phyloP scores from a whole-genome alignment of 2,113 vertebrate genomes.

The Myiozetetes cayanensis region DNA sequence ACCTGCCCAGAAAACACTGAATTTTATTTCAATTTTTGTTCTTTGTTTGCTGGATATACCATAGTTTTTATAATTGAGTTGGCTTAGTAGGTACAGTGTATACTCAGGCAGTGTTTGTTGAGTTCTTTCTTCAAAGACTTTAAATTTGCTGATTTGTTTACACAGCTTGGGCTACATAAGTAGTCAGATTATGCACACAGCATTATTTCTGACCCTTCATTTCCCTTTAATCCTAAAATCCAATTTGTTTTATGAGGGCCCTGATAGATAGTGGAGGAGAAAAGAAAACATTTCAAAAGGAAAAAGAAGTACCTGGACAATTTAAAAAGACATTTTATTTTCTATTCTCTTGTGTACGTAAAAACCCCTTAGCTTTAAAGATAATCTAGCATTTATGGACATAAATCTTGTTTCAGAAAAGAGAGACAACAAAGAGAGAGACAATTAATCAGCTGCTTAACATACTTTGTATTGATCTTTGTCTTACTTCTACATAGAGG shows the following conservation, averaged over 20 bases:
- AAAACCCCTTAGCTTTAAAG: not conserved
- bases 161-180: not conserved
- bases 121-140: not conserved
- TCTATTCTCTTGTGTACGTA: not conserved
- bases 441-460: not conserved
- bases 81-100: not conserved
- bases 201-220: not conserved
- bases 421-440: not conserved
- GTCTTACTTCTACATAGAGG: fast-evolving
- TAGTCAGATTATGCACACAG: not conserved
- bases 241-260: not conserved
- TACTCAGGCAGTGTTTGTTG: not conserved
- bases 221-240: slow-evolving; percentile 25
- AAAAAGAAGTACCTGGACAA: not conserved
- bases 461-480: not conserved
- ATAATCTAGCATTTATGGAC: not conserved
- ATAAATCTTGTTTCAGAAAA: not conserved
- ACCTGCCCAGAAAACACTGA: not conserved
- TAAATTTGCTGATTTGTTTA: slow-evolving; percentile 2
- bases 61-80: not conserved
- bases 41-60: not conserved
- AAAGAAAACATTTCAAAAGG: not conserved
- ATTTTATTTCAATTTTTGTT: not conserved
- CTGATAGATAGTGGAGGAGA: not conserved
- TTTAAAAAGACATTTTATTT: not conserved